Evolutionary conservation across 1,140 invertebrate genomes (phyloP), one percentile per base, ranked within the genome.

Genomic region (Apis cerana): DNA sequence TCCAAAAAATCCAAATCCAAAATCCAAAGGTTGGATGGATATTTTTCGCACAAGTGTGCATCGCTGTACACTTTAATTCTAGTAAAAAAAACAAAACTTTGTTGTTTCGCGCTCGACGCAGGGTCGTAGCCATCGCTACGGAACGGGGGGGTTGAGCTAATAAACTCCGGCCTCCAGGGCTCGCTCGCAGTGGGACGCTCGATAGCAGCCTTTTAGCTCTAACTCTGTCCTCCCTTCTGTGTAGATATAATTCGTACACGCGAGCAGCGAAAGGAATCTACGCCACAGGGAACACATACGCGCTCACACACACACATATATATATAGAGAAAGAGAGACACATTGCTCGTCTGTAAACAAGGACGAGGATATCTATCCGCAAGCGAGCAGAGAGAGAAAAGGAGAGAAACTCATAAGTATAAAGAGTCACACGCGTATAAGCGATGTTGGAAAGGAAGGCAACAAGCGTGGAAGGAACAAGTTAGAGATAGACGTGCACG

Each of bases 161-260:
- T 92, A 92, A 92, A 91, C 90, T 92, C 87, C 88, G 81, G 90
- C 87, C 91, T 91, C 91, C 85, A 77, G 90, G 87, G 88, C 85
- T 82, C 86, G 86, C 74, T 91, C 90, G 81, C 90, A 87, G 82
- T 88, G 89, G 88, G 90, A 91, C 78, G 89, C 89, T 89, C 83
- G 89, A 88, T 91, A 90, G 84, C 83, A 83, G 88, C 84, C 88
- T 91, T 33, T 91, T 86, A 84, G 78, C 81, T 81, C 33, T 43
- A 43, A 86, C 85, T 91, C 85, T 84, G 88, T 91, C 83, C 88
- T 84, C 58, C 75, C 72, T 7, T 82, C 21, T 67, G 50, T 75
- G 61, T 67, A 64, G 74, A 74, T 62, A 80, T 54, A 83, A 82
- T 61, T 77, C 65, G 68, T 78, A 62, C 72, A 48, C 62, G 48